Evolutionary conservation across 2,797 vertebrate genomes (phyloP).

Genomic region (Enteromius radiatus): DNA sequence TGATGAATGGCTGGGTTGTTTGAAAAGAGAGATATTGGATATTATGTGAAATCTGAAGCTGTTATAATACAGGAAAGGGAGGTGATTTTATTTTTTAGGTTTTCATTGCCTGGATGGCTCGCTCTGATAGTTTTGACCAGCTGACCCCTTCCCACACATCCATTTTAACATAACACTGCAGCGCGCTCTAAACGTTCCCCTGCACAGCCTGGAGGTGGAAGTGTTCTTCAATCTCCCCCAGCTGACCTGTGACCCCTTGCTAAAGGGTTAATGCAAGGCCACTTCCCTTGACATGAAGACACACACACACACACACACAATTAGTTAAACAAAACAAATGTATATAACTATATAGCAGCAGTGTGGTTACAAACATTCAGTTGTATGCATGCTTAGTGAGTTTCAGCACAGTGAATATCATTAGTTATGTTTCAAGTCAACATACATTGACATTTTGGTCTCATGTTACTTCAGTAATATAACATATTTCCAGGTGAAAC

Average conservation of each 20-base stretch:
- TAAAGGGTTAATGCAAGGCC: constrained; percentile 71
- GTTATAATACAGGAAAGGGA: constrained; percentile 38
- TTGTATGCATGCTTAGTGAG: background rate
- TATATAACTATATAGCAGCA: constrained; percentile 5
- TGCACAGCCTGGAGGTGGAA: constrained; percentile 60
- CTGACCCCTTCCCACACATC: constrained; percentile 68
- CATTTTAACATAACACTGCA: constrained; percentile 47
- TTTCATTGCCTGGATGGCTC: constrained; percentile 20
- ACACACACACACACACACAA: constrained; percentile 14
- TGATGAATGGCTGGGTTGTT: constrained; percentile 43
- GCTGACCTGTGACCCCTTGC: constrained; percentile 64
- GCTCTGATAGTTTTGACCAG: constrained; percentile 47
- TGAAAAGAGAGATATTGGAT: constrained; percentile 27
- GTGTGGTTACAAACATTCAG: background rate
- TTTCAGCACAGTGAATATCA: background rate
- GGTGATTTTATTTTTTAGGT: constrained; percentile 36
- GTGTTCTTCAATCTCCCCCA: constrained; percentile 52
- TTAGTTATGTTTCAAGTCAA: background rate
- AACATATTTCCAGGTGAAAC: background rate
- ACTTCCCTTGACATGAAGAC: constrained; percentile 54
- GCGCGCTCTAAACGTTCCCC: constrained; percentile 40
- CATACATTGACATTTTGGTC: background rate
- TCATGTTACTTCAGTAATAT: background rate
- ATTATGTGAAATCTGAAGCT: constrained; percentile 35
- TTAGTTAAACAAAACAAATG: constrained; percentile 30